A percentile compares a stretch with the other conserved stretches of the same genome.
phyloP scores from a whole-genome alignment of 2,113 vertebrate genomes.

The Parus major region DNA sequence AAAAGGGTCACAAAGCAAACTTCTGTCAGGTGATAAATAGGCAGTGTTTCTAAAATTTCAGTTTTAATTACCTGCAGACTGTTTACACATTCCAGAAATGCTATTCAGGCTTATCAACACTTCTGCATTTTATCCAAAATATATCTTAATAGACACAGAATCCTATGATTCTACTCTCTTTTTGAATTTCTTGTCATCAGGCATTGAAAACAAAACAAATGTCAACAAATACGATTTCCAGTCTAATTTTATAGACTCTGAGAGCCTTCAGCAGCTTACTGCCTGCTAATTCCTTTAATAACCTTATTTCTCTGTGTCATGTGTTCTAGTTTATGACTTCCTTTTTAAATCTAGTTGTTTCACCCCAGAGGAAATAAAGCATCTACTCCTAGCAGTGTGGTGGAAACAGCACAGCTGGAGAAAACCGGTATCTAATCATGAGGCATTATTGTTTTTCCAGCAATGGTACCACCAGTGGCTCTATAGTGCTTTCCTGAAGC shows the following conservation, averaged over 20 bases:
- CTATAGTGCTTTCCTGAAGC: not conserved
- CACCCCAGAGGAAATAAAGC: slow-evolving; percentile 35
- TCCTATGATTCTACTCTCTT: not conserved
- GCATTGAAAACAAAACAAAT: not conserved
- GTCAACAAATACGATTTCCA: not conserved
- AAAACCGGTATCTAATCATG: slow-evolving; percentile 4
- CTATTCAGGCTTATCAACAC: not conserved
- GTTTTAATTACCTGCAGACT: not conserved
- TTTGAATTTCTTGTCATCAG: not conserved
- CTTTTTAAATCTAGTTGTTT: slow-evolving; percentile 51
- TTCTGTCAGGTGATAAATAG: not conserved
- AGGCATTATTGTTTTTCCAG: slow-evolving; percentile 49
- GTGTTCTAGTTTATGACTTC: slow-evolving; percentile 51
- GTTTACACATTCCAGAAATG: not conserved
- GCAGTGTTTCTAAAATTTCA: not conserved
- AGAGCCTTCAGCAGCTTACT: not conserved
- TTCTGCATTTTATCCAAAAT: not conserved
- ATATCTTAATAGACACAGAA: not conserved
- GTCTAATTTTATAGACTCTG: not conserved
- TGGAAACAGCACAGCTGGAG: slow-evolving; percentile 50
- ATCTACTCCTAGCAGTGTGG: not conserved
- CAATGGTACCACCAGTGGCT: not conserved
- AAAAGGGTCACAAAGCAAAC: not conserved
- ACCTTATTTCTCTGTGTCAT: not conserved
- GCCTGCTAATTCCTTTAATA: slow-evolving; percentile 46